Evolutionary conservation across 1,140 invertebrate species (phyloP).

Genomic region (Pygmarrhopalites habei): DNA sequence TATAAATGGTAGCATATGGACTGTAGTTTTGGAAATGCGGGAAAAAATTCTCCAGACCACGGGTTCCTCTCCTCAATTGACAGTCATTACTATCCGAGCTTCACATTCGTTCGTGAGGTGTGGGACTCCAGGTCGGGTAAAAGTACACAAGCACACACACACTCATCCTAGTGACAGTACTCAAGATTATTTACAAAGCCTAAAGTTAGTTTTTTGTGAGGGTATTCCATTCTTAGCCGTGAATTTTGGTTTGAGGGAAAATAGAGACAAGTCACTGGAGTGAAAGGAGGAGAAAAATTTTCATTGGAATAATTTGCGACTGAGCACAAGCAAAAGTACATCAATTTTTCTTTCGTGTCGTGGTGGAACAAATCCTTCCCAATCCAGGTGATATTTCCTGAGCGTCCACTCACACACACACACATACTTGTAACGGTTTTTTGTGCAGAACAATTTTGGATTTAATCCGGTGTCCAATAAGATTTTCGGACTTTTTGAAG

Average conservation of each 20-base stretch:
- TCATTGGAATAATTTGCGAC: no score
- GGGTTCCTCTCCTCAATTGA: background rate
- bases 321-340: background rate
- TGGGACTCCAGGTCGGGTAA: no score
- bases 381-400: background rate
- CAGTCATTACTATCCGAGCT: slow-evolving; percentile 7
- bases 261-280: background rate
- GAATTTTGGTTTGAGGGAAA: background rate
- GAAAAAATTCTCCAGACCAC: background rate
- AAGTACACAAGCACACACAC: background rate
- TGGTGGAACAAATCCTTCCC: background rate
- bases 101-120: background rate
- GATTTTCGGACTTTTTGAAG: background rate
- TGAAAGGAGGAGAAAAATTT: no score
- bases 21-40: slow-evolving; percentile 11
- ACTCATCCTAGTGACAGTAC: background rate
- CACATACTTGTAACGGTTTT: no score
- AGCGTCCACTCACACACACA: no score
- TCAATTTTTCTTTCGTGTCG: background rate
- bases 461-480: background rate
- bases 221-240: background rate
- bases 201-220: background rate
- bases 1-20: slow-evolving; percentile 1
- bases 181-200: no score
- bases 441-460: no score